Evolutionary conservation across 1,140 invertebrate genomes (phyloP), one percentile per base, ranked within the genome.

Genomic region (Drosophila tsacasi): DNA sequence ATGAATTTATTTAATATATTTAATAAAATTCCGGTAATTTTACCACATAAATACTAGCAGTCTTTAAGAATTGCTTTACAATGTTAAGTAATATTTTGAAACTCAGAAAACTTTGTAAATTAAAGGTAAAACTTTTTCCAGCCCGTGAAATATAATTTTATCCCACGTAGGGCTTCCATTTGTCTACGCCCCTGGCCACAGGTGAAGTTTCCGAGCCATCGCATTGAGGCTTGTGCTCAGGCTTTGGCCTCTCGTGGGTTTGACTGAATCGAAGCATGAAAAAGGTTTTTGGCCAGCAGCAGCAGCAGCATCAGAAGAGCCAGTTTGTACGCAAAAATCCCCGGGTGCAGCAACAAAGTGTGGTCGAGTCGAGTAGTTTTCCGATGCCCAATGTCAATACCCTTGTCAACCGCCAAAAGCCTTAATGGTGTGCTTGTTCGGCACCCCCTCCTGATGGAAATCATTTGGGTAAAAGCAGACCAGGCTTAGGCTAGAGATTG

Each of bases 321-420:
- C 19, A 54, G 66, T 15, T 67, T 67, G 46, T 76, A 76, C 25
- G 62, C 73, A 76, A 67, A 76, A 67, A 54, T 60, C 35, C 71
- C 21, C 47, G 73, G 55, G 17, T 76, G 73, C 60, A 73, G 79
- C 71, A 79, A 63, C 75, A 54, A 65, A 61, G 55, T 59, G 79
- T 67, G 60, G 61, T 66, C 62, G 65, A 58, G 50, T 73, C 64
- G 65, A 78, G 75, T 78, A 78, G 75, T 78, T 67, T 80, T 40
- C 75, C 71, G 59, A 83, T 83, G 83, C 50, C 85, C 83, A 86
- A 86, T 87, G 85, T 90, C 84, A 90, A 81, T 90, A 84, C 81
- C 81, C 85, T 81, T 89, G 84, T 89, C 84, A 89, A 63, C 65
- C 61, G 66, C 71, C 69, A 74, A 74, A 73, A 74, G 76, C 83